Evolutionary conservation across 2,113 vertebrate genomes (phyloP), one percentile per base, ranked within the genome.

Genomic region (Rhynchomys soricoides): DNA sequence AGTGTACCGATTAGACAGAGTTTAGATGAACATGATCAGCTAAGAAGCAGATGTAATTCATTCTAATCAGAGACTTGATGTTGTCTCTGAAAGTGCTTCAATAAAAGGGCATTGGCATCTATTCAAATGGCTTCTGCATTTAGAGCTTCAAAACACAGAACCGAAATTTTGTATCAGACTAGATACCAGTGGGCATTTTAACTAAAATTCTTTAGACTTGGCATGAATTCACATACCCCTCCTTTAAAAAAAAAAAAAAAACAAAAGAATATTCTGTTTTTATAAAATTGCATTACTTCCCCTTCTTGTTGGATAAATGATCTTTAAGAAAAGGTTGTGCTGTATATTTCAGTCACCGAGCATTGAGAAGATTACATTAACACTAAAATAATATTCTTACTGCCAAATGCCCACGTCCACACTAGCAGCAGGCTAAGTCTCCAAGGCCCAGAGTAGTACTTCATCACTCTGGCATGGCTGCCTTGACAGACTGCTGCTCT

Each of bases 361-460:
- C 81, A 88, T 66, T 74, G 34, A 92, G 93, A 95, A 95, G 96
- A 92, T 73, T 4, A 0, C 59, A 90, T 98, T 97, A 98, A 55
- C 91, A 97, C 82, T 71, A 88, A 98, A 98, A 97, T 95, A 97
- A 98, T 97, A 97, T 97, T 97, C 97, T 96, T 96, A 66, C 92
- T 96, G 97, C 95, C 96, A 98, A 97, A 98, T 34, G 90, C 90
- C 96, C 96, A 98, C 89, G 96, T 94, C 98, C 89, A 98, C 92
- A 0, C 95, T 96, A 96, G 97, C 95, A 97, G 95, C 96, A 90
- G n/a, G 70, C 0, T 4, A 1, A 0, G 0, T 96, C 95, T 97
- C 98, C n/a, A 55, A 96, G 93, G 90, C 87, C 95, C 70, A 0
- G 55, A 98, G 91, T 92, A 92, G 92, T 73, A 59, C 86, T 98